Evolutionary conservation across 2,113 vertebrate species (phyloP).

Genomic region (Drymodes brunneopygia): DNA sequence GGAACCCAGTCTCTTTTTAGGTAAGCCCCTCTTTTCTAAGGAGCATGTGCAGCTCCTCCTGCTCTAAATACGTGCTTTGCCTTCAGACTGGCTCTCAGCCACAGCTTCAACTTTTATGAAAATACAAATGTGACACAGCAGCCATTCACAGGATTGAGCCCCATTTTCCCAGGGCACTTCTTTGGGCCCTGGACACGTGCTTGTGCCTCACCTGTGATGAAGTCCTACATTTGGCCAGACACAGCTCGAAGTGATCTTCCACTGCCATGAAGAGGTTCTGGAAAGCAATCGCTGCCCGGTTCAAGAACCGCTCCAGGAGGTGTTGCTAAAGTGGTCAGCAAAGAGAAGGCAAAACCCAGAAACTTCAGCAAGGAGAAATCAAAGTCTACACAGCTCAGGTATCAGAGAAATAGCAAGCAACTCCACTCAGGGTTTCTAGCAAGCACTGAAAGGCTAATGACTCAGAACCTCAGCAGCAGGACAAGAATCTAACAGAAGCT

Average conservation of each 20-base stretch:
- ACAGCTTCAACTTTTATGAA: neutral
- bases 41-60: fast-evolving
- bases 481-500: neutral
- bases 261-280: conserved; percentile 97
- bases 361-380: neutral
- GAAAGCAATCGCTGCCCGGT: conserved; percentile 89
- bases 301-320: conserved; percentile 91
- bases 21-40: neutral
- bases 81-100: neutral
- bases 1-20: neutral
- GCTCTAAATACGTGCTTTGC: neutral
- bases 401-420: neutral
- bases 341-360: neutral
- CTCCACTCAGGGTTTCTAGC: neutral
- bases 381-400: neutral
- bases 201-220: conserved; percentile 88
- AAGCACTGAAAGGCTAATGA: neutral
- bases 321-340: conserved; percentile 79
- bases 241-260: conserved; percentile 95
- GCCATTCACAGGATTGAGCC: neutral
- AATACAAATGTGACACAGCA: neutral
- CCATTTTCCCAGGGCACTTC: neutral
- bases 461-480: neutral
- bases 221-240: conserved; percentile 94
- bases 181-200: neutral